Conservation (phyloP, 2,888 invertebrate genomes). For the Agapetus fuscipes region DNA sequence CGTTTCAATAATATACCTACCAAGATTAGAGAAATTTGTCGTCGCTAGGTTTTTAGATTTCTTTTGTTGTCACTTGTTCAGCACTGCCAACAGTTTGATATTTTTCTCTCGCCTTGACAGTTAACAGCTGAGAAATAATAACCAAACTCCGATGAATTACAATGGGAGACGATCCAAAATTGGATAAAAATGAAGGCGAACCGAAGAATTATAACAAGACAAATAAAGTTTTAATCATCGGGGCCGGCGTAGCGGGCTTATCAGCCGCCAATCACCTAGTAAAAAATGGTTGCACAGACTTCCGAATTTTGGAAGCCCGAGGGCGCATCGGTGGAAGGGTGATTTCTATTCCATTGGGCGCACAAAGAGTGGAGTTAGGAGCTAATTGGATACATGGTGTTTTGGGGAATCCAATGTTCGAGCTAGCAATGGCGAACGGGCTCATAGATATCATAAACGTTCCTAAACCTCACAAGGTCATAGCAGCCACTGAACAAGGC, state of each 20-base stretch:
- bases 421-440: slow-evolving; percentile 73
- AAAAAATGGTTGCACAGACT: slow-evolving; percentile 70
- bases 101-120: slow-evolving; percentile 9
- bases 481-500: slow-evolving; percentile 83
- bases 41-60: too few species aligned
- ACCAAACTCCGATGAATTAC: slow-evolving; percentile 24
- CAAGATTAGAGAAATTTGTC: too few species aligned
- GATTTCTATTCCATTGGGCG: slow-evolving; percentile 54
- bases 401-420: slow-evolving; percentile 79
- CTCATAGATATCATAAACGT: slow-evolving; percentile 77
- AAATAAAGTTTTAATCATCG: slow-evolving; percentile 68
- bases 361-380: slow-evolving; percentile 66
- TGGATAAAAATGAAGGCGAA: slow-evolving; percentile 19
- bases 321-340: slow-evolving; percentile 76
- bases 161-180: slow-evolving; percentile 45
- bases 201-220: slow-evolving; percentile 24
- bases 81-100: too few species aligned
- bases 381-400: slow-evolving; percentile 94
- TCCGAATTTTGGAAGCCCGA: slow-evolving; percentile 71
- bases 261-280: slow-evolving; percentile 75
- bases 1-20: too few species aligned
- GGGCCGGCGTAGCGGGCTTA: slow-evolving; percentile 78
- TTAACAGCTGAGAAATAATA: slow-evolving; percentile 17
- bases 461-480: slow-evolving; percentile 80
- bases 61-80: too few species aligned